Evolutionary conservation across 2,797 vertebrate species (phyloP), one percentile per base, ranked within the genome.

Genomic region (Adelosebastes latens): DNA sequence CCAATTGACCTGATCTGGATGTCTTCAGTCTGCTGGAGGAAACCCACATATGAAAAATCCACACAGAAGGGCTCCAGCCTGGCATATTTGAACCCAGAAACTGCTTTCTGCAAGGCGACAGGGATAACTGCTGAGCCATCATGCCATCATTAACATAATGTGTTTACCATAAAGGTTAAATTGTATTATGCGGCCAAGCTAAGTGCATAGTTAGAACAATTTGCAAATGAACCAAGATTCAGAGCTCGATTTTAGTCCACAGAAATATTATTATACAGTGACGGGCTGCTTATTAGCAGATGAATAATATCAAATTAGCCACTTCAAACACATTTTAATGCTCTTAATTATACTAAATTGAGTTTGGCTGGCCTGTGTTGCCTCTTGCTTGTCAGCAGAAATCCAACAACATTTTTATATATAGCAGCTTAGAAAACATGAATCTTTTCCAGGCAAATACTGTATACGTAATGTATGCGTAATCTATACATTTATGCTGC

Each of bases 291-390:
- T 67, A 89, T 92, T 91, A 90, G 81, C 65, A 69, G 49, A 86
- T 85, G 77, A 86, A 90, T 89, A 72, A 87, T 78, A 75, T 86
- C 70, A 76, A 85, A 91, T 93, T 86, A 91, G 49, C 60, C 66
- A 80, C 81, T 81, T 86, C 22, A 86, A 83, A 89, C 66, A 70
- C 42, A 85, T 69, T 79, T 27, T 63, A 85, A 84, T 86, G 56
- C 59, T 49, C 59, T 68, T 71, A 74, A 88, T 84, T 75, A 71
- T 25, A 83, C 16, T 34, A 61, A 89, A 85, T 81, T 76, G 9
- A 75, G 60, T 89, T 86, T 67, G 56, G 72, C 31, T 77, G 36
- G 32, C 76, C 59, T 53, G 73, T 27, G 16, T 78, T 69, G 79
- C 67, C 77, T 24, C 32, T 68, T 62, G 52, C 25, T 72, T 79